Evolutionary conservation across 2,888 invertebrate species (phyloP).

Genomic region (Drosophila picticornis): DNA sequence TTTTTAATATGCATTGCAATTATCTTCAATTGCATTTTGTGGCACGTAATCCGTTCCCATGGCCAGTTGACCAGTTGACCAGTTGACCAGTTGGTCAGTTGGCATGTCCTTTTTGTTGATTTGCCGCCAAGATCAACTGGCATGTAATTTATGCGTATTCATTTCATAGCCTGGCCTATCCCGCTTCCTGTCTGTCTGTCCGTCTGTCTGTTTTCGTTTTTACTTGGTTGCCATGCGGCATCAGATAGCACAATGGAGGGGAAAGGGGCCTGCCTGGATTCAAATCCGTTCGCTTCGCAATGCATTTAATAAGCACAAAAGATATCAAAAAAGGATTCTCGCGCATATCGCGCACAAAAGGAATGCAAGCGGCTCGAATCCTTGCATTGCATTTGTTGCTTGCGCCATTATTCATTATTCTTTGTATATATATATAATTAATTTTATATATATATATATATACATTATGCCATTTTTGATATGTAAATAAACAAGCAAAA

Average conservation of each 20-base stretch:
- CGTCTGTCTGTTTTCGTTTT: conserved; percentile 5
- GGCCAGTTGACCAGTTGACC: conserved; percentile 6
- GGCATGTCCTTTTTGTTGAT: conserved; percentile 9
- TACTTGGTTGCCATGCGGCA: conserved; percentile 10
- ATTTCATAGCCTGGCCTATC: conserved; percentile 76
- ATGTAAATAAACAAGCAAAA: conserved; percentile 65
- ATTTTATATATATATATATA: conserved; percentile 19
- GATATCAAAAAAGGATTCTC: conserved; percentile 69
- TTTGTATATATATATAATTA: background rate
- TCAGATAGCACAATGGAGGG: conserved; percentile 49
- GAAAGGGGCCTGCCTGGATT: conserved; percentile 11
- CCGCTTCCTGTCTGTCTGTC: conserved; percentile 69
- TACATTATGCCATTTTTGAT: conserved; percentile 77
- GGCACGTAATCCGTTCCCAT: conserved; percentile 48
- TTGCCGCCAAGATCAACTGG: conserved; percentile 29
- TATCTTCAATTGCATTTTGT: conserved; percentile 26
- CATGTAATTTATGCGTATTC: conserved; percentile 80
- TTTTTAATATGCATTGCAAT: conserved; percentile 19
- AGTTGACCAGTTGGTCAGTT: background rate
- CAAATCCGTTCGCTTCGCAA: conserved; percentile 53
- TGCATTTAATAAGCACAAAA: conserved; percentile 62
- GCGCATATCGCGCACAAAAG: conserved; percentile 53
- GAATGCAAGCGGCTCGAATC: conserved; percentile 54
- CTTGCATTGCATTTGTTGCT: conserved; percentile 57
- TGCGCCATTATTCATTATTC: conserved; percentile 48